Conservation (phyloP, 1,140 invertebrate genomes). For the Vollenhovia emeryi region DNA sequence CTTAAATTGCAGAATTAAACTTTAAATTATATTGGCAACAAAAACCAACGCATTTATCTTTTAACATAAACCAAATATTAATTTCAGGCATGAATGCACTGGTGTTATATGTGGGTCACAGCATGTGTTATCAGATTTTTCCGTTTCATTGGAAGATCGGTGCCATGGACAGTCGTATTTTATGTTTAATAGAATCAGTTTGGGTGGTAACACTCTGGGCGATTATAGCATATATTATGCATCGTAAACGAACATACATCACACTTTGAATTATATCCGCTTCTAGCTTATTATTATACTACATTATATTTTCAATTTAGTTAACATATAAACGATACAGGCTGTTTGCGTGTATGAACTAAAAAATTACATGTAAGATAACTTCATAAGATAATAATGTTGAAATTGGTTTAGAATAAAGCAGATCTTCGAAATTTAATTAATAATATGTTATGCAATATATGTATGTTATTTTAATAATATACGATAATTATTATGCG, state of each 20-base stretch:
- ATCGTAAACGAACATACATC: constrained; percentile 90
- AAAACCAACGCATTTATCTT: background rate
- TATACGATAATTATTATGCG: background rate
- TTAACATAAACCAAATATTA: constrained; percentile 74
- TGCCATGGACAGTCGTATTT: constrained; percentile 90
- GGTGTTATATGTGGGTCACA: constrained; percentile 94
- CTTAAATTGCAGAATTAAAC: background rate
- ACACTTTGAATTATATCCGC: constrained; percentile 84
- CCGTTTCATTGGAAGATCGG: constrained; percentile 92
- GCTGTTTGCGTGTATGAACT: background rate
- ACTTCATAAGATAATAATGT: background rate
- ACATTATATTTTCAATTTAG: background rate
- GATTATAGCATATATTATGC: constrained; percentile 90
- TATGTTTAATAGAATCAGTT: constrained; percentile 90
- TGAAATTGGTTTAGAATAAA: background rate
- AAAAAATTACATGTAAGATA: background rate
- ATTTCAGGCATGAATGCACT: constrained; percentile 95
- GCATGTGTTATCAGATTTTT: constrained; percentile 91
- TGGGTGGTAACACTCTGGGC: constrained; percentile 95
- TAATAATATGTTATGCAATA: background rate
- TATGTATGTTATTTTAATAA: background rate
- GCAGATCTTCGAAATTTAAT: background rate
- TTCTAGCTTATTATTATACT: background rate
- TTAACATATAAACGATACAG: background rate
- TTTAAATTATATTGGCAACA: background rate